phyloP scores from a whole-genome alignment of 1,140 invertebrate species.

The Drosophila ercepeae region DNA sequence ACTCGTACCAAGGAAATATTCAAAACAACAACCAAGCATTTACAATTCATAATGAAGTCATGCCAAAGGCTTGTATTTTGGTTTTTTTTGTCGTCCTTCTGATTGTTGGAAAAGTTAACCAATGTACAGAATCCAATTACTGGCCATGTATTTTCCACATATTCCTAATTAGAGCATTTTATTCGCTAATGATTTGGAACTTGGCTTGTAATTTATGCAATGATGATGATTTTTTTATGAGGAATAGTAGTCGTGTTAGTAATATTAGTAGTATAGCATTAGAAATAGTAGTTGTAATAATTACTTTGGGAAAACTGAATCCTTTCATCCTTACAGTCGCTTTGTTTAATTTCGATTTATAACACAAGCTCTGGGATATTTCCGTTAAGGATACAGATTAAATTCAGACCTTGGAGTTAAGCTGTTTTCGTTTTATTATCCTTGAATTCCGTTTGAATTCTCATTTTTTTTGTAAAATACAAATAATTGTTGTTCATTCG shows the following conservation, averaged over 20 bases:
- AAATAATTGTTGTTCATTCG: conserved; percentile 19
- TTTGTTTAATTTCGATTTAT: conserved; percentile 33
- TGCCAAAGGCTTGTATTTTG: conserved; percentile 23
- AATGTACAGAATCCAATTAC: conserved; percentile 37
- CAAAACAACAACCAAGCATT: conserved; percentile 31
- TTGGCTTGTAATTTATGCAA: not conserved
- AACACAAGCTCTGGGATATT: not conserved
- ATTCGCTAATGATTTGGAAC: conserved; percentile 20
- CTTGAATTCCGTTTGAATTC: too few relatives aligned
- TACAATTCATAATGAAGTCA: conserved; percentile 46
- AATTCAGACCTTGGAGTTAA: conserved; percentile 8
- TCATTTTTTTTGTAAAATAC: conserved; percentile 17
- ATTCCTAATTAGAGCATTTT: conserved; percentile 29
- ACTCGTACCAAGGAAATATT: conserved; percentile 1
- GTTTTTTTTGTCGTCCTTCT: not conserved
- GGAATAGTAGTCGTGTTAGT: not conserved
- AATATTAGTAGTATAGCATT: too few relatives aligned
- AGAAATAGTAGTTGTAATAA: too few relatives aligned
- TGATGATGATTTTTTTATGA: not conserved
- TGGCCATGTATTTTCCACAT: conserved; percentile 15
- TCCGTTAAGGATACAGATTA: conserved; percentile 2
- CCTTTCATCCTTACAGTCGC: not conserved
- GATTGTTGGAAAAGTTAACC: conserved; percentile 36
- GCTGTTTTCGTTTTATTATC: conserved; percentile 26
- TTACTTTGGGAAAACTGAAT: not conserved